phyloP scores from a whole-genome alignment of 2,113 vertebrate species.

The Platichthys stellatus region DNA sequence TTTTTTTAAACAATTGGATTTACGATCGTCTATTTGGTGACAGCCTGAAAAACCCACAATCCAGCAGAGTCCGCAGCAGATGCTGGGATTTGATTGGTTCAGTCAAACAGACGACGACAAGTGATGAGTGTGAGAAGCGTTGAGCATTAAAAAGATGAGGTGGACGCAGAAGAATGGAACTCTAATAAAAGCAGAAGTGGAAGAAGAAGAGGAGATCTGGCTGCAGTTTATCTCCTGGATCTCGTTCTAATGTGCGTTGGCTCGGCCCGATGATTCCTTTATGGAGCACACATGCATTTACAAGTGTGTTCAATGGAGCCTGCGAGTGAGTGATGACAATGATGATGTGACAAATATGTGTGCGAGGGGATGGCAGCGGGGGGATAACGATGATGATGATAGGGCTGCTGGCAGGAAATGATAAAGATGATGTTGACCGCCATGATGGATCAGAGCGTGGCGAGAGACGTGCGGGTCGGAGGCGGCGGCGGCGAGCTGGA shows the following conservation, averaged over 20 bases:
- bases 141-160: neutral
- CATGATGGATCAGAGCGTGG: neutral
- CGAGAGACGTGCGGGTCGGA: neutral
- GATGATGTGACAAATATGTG: constrained; percentile 27
- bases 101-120: constrained; percentile 4
- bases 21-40: too few relatives aligned
- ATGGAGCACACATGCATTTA: neutral
- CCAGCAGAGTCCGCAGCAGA: constrained; percentile 25
- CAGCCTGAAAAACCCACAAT: neutral
- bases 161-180: constrained; percentile 4
- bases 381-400: too few relatives aligned
- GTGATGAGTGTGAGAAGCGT: neutral
- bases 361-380: neutral
- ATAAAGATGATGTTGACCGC: neutral
- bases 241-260: neutral
- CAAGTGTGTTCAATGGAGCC: neutral
- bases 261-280: neutral
- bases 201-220: neutral
- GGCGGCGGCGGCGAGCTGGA: neutral
- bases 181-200: neutral
- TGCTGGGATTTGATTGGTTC: constrained; percentile 15
- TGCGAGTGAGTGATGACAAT: neutral
- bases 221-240: constrained; percentile 15
- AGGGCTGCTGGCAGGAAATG: neutral
- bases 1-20: too few relatives aligned